phyloP scores from a whole-genome alignment of 2,113 vertebrate genomes.

The Muscicapa adusta region DNA sequence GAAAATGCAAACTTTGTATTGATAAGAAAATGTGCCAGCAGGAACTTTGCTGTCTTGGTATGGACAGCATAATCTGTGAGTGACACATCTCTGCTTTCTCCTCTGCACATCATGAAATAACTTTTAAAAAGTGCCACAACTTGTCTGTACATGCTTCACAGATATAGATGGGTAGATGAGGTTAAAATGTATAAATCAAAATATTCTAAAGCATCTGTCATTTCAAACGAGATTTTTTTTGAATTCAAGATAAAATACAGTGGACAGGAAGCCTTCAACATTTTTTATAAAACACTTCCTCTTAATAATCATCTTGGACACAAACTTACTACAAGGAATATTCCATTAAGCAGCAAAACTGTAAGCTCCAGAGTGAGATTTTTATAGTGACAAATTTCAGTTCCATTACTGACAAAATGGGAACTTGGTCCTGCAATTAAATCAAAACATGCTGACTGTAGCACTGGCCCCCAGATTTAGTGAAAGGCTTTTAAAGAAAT shows the following conservation, averaged over 20 bases:
- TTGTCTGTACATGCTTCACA: background rate
- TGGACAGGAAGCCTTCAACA: background rate
- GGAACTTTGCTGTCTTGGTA: background rate
- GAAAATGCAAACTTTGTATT: background rate
- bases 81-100: background rate
- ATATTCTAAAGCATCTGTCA: background rate
- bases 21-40: background rate
- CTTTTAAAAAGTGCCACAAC: background rate
- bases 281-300: background rate
- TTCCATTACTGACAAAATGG: background rate
- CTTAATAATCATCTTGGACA: background rate
- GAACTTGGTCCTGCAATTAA: background rate
- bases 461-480: background rate
- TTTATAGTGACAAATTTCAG: background rate
- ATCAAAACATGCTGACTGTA: background rate
- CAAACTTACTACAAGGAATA: background rate
- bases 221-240: background rate
- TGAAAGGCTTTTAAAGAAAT: background rate
- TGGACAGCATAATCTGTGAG: background rate
- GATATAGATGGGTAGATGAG: fast-evolving
- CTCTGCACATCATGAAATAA: background rate
- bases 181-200: background rate
- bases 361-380: background rate
- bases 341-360: background rate
- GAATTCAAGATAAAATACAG: background rate